Conservation (phyloP, 2,113 vertebrate genomes). For the Gavia stellata region DNA sequence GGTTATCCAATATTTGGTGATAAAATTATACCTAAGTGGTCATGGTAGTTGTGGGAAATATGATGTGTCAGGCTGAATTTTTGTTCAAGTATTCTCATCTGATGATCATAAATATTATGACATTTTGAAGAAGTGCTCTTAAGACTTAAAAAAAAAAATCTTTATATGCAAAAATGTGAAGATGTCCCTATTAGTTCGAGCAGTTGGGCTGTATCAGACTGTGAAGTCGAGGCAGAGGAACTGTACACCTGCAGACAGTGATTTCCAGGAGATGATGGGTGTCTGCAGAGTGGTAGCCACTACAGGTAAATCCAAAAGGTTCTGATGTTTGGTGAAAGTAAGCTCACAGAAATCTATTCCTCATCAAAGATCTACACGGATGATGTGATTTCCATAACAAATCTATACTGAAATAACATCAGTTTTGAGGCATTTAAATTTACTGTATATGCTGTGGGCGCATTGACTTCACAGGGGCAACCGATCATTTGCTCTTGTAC, state of each 20-base stretch:
- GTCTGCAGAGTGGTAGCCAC: background rate
- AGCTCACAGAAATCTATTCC: background rate
- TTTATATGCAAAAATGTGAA: background rate
- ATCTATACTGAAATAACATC: background rate
- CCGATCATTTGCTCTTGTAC: fast-evolving
- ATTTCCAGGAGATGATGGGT: background rate
- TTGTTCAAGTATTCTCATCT: slow-evolving; percentile 19
- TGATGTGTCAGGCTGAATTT: background rate
- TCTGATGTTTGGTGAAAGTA: background rate
- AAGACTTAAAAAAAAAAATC: background rate
- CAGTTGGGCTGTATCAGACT: background rate
- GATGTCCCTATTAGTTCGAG: background rate
- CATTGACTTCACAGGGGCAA: background rate
- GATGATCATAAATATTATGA: slow-evolving; percentile 54
- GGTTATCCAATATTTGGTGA: background rate
- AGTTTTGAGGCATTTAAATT: background rate
- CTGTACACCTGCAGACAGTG: background rate
- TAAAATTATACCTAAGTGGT: background rate
- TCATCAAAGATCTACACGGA: background rate
- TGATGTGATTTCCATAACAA: background rate
- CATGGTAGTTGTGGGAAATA: background rate
- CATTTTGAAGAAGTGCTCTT: slow-evolving; percentile 45
- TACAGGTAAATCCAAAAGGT: background rate
- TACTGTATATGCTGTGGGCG: fast-evolving
- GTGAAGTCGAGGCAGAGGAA: background rate